Base-by-base conservation (phyloP, 2,888 invertebrate genomes). In the Dicranocentrus wangi region DNA sequence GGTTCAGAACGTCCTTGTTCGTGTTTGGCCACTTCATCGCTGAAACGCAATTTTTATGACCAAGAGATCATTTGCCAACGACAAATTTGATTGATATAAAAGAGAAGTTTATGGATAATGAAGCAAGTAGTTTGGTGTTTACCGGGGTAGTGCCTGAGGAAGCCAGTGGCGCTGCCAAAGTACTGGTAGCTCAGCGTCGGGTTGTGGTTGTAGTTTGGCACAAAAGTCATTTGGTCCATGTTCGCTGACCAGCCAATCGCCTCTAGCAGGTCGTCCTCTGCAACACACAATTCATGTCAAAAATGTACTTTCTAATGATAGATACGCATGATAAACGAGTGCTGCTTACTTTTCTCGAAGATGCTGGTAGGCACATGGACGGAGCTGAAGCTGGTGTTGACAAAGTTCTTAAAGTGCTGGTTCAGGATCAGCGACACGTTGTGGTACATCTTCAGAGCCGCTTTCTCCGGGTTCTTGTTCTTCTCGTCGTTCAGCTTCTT, bases 111-210 rank as follows among this genome's bases (percentile, higher is more conserved):
- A n/a, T n/a, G n/a, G n/a, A n/a, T n/a, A n/a, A n/a, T n/a, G n/a
- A n/a, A n/a, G n/a, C n/a, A n/a, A n/a, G n/a, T n/a, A n/a, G n/a
- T n/a, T n/a, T n/a, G n/a, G n/a, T n/a, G n/a, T 17, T 28, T 90
- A 93, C 98, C 98, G 69, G 99, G 99, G 90, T 93, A 99, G 88
- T 95, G 95, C 7, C 99, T 90, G 87, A 99, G 91, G 87, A 99
- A 94, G 15, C 99, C 99, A 2, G 94, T 93, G 32, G 95, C 93
- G 86, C 97, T 97, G 28, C 99, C 98, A 89, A 99, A 99, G 89
- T 98, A 98, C 89, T 99, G 99, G 97, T 98, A 99, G 0, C 94
- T 94, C 42, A 98, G 89, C 0, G 96, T 95, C 0, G 97, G 96
- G 90, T 98, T 96, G 0, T 93, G 92, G 84, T 93, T 91, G 88